Evolutionary conservation across 2,797 vertebrate species (phyloP).

Genomic region (Ispidina picta): DNA sequence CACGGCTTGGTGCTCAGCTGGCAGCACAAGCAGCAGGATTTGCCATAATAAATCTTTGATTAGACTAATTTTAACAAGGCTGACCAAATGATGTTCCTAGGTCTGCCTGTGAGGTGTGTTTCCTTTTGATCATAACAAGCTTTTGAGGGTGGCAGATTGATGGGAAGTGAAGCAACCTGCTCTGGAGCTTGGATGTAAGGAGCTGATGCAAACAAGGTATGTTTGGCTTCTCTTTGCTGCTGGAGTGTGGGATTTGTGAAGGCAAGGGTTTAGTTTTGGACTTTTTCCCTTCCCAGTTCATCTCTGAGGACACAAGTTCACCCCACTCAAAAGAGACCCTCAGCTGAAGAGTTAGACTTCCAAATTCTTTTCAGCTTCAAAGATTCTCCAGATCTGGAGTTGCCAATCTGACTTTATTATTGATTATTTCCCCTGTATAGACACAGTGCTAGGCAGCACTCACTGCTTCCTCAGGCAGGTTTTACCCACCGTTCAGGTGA

Average conservation of each 20-base stretch:
- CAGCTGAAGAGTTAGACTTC: neutral
- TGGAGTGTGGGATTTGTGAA: neutral
- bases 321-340: neutral
- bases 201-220: neutral
- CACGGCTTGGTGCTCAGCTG: neutral
- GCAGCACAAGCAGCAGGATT: neutral
- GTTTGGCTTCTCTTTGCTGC: neutral
- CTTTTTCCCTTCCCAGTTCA: neutral
- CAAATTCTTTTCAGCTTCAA: neutral
- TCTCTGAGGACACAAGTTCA: neutral
- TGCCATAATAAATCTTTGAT: neutral
- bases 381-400: neutral
- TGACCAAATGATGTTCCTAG: neutral
- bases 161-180: neutral
- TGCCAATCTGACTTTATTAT: neutral
- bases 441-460: neutral
- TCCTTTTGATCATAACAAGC: neutral
- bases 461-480: neutral
- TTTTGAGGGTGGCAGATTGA: neutral
- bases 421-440: neutral
- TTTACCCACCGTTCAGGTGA: neutral
- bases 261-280: neutral
- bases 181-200: neutral
- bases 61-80: neutral
- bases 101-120: neutral